Conservation (phyloP, 2,888 invertebrate species). For the Xestia ashworthii region DNA sequence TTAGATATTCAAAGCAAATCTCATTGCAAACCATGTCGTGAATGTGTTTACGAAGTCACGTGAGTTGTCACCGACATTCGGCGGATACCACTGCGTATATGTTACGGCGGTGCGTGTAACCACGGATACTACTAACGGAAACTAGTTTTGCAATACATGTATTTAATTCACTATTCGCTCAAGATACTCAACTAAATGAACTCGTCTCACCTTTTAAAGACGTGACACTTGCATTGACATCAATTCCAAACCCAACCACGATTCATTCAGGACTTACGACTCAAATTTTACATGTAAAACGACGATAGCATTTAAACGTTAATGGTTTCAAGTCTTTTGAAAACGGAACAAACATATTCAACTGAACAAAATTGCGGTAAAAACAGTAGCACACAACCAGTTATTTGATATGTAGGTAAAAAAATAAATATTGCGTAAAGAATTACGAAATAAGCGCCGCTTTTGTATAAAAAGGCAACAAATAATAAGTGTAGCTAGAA, state of each 20-base stretch:
- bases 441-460: constrained; percentile 41
- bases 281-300: constrained; percentile 16
- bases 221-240: constrained; percentile 59
- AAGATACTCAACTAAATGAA: constrained; percentile 47
- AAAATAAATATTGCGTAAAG: constrained; percentile 38
- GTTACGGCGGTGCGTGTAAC: constrained; percentile 61
- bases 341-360: constrained; percentile 51
- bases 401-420: constrained; percentile 45
- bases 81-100: constrained; percentile 27
- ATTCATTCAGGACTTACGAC: constrained; percentile 30
- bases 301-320: constrained; percentile 5
- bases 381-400: constrained; percentile 43
- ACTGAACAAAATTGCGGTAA: constrained; percentile 36
- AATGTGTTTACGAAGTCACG: constrained; percentile 35
- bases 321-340: constrained; percentile 43
- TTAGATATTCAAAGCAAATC: constrained; percentile 33
- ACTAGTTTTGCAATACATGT: constrained; percentile 64
- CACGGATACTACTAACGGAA: constrained; percentile 63
- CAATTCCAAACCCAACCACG: constrained; percentile 34
- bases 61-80: constrained; percentile 33
- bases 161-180: constrained; percentile 53
- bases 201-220: constrained; percentile 49
- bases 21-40: constrained; percentile 45
- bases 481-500: constrained; percentile 56
- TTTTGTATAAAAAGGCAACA: constrained; percentile 46